Evolutionary conservation across 2,113 vertebrate genomes (phyloP).

Genomic region (Neotoma lepida): DNA sequence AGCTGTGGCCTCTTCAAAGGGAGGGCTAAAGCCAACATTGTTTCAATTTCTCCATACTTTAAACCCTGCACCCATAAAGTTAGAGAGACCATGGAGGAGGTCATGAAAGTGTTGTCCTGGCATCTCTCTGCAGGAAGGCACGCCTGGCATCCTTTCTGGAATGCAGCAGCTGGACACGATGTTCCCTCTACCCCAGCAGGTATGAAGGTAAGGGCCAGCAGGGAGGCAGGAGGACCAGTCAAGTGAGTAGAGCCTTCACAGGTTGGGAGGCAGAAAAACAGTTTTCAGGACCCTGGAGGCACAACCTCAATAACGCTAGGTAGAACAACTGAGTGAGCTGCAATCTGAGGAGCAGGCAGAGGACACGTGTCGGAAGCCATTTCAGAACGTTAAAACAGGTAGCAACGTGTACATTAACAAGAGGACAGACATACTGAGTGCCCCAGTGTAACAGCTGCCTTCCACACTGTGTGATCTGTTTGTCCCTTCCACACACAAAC

Average conservation of each 20-base stretch:
- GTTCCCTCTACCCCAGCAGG: not conserved
- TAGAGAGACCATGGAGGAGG: not conserved
- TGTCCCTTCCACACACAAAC: not conserved
- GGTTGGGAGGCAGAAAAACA: not conserved
- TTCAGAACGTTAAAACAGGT: not conserved
- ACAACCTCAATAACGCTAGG: not conserved
- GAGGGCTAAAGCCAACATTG: not conserved
- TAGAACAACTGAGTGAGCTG: not conserved
- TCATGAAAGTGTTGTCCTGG: not conserved
- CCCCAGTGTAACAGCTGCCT: fast-evolving
- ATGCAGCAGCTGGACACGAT: not conserved
- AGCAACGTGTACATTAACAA: not conserved
- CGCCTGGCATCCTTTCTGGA: not conserved
- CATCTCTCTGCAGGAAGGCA: not conserved
- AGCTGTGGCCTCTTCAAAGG: not conserved
- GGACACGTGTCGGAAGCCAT: not conserved
- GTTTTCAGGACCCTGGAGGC: not conserved
- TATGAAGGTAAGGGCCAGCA: not conserved
- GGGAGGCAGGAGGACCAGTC: not conserved
- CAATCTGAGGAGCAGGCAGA: not conserved
- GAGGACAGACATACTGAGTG: not conserved
- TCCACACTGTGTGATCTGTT: fast-evolving
- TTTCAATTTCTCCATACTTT: not conserved
- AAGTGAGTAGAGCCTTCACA: fast-evolving
- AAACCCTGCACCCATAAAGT: not conserved